Conservation (phyloP, 2,888 invertebrate species). For the Ectemnius continuus region DNA sequence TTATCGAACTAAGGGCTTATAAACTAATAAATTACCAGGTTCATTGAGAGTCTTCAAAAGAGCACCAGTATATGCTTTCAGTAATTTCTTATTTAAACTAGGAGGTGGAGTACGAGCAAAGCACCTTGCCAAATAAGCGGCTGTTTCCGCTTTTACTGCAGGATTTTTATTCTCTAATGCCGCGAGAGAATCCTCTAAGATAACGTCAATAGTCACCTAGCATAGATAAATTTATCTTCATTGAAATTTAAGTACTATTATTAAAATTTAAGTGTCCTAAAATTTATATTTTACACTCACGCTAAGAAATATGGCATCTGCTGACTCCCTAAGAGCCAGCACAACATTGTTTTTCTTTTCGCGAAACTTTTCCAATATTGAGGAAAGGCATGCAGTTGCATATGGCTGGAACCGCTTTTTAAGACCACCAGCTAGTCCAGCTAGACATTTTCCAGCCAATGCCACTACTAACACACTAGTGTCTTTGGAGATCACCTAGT, state of each 20-base stretch:
- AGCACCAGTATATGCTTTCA: constrained; percentile 89
- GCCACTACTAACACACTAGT: constrained; percentile 96
- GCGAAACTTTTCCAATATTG: constrained; percentile 96
- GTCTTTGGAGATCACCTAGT: constrained; percentile 93
- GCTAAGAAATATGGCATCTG: constrained; percentile 91
- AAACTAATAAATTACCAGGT: constrained; percentile 79
- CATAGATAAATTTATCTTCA: constrained; percentile 52
- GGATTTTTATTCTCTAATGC: constrained; percentile 96
- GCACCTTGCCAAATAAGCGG: constrained; percentile 90
- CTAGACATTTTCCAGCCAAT: constrained; percentile 89
- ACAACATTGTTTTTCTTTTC: constrained; percentile 97
- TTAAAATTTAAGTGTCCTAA: not conserved
- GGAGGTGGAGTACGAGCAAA: constrained; percentile 90
- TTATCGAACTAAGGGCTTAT: not conserved
- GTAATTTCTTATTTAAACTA: constrained; percentile 91
- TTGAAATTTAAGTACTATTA: constrained; percentile 9
- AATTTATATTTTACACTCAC: constrained; percentile 79
- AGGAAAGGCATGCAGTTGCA: constrained; percentile 86
- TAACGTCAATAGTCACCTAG: constrained; percentile 89
- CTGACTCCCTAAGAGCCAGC: constrained; percentile 90
- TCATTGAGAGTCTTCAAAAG: constrained; percentile 89
- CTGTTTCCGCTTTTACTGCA: constrained; percentile 91
- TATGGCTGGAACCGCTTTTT: constrained; percentile 93
- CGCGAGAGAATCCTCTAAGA: constrained; percentile 91
- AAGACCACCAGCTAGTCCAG: constrained; percentile 90